phyloP scores from a whole-genome alignment of 2,113 vertebrate genomes.

The Hypocryptadius cinnamomeus region DNA sequence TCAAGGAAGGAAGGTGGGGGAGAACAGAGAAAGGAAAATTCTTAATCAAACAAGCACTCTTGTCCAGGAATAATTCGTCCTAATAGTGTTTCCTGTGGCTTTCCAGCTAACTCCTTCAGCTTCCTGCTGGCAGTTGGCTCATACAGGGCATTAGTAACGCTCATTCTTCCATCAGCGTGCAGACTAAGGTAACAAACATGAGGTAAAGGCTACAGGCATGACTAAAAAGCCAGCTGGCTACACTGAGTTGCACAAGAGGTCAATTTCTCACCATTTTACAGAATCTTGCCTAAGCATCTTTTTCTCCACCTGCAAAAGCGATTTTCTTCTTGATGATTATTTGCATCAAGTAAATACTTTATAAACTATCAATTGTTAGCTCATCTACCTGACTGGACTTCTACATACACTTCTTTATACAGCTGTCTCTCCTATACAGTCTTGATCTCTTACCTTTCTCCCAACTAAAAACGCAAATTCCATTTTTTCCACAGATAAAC shows the following conservation, averaged over 20 bases:
- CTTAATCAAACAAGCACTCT: conserved; percentile 42
- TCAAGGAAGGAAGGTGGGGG: neutral
- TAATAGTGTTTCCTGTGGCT: conserved; percentile 65
- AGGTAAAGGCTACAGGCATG: neutral
- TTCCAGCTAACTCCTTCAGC: conserved; percentile 40
- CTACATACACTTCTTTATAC: neutral
- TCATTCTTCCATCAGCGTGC: conserved; percentile 7
- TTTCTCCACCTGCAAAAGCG: neutral
- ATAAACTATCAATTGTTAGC: neutral
- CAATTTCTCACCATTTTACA: neutral
- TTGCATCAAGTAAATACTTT: neutral
- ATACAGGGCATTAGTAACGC: neutral
- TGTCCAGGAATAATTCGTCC: conserved; percentile 61
- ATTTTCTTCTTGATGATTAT: neutral
- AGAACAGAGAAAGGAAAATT: neutral
- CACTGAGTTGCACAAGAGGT: neutral
- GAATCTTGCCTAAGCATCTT: neutral
- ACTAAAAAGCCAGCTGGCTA: neutral
- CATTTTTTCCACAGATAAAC: neutral
- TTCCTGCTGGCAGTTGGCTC: conserved; percentile 40
- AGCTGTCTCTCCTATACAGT: neutral
- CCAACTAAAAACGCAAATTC: neutral
- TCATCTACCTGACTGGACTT: neutral
- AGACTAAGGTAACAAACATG: conserved; percentile 1
- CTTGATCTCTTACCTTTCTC: neutral